Conservation (phyloP, 1,140 invertebrate genomes). For the Drosophila sulfurigaster region DNA sequence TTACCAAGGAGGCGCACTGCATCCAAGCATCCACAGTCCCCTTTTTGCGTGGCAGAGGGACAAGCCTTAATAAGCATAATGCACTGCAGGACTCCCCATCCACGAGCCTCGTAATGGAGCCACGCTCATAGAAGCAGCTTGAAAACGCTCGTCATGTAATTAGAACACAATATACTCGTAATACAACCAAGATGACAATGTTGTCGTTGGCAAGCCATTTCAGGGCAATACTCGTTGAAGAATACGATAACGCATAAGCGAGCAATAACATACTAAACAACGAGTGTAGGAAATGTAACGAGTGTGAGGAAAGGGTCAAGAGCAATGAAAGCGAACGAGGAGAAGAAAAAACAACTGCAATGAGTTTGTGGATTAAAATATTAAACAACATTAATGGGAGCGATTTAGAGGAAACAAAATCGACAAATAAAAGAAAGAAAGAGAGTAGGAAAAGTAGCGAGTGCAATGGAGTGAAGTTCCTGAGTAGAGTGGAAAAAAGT, state of each 20-base stretch:
- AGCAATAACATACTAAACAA: background rate
- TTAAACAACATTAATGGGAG: no score
- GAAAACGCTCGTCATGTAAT: conserved; percentile 43
- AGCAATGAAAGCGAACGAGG: background rate
- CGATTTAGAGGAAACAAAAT: no score
- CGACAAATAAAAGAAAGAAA: background rate
- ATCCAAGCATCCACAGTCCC: background rate
- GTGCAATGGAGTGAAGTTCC: no score
- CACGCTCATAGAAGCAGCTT: conserved; percentile 13
- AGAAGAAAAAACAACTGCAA: background rate
- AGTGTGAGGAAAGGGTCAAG: background rate
- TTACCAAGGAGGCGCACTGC: background rate
- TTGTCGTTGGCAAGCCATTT: background rate
- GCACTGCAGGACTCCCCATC: conserved; percentile 71
- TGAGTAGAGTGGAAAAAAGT: no score
- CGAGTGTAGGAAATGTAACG: background rate
- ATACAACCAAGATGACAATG: background rate
- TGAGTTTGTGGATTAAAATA: background rate
- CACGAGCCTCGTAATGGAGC: conserved; percentile 36
- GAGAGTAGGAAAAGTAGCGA: no score
- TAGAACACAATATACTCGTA: conserved; percentile 27
- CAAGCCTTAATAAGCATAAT: conserved; percentile 70
- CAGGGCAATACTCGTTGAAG: background rate
- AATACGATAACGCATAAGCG: background rate
- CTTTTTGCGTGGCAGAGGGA: background rate